These are phyloP conservation scores for Crepidodera aurea DNA, from an alignment of 2,888 invertebrate genomes.

Conservation along the genomic window DNA sequence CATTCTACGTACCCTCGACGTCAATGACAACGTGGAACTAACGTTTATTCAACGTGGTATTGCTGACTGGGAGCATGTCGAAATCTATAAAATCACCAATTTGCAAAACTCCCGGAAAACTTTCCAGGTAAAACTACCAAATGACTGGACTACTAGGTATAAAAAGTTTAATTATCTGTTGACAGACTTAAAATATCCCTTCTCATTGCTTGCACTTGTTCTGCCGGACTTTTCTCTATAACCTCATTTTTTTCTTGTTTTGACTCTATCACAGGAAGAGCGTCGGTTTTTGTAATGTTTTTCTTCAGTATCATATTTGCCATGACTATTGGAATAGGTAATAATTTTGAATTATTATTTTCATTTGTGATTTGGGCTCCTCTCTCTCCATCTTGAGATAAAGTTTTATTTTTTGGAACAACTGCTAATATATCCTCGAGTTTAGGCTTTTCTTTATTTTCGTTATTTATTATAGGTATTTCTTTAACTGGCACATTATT, in stretches of 20 bases:
- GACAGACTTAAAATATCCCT: conserved; percentile 36
- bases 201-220: conserved; percentile 33
- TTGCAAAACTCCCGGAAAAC: too few relatives aligned
- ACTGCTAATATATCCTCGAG: background rate
- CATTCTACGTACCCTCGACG: too few relatives aligned
- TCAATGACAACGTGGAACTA: too few relatives aligned
- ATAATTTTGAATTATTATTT: conserved; percentile 21
- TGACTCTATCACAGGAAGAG: background rate
- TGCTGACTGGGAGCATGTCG: too few relatives aligned
- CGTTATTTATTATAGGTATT: background rate
- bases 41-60: too few relatives aligned
- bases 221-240: conserved; percentile 3
- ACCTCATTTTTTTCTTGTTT: conserved; percentile 18
- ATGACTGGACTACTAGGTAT: too few relatives aligned
- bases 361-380: conserved; percentile 18
- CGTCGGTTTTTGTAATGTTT: conserved; percentile 4
- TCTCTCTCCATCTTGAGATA: conserved; percentile 14
- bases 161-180: conserved; percentile 14
- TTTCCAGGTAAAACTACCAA: too few relatives aligned
- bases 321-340: conserved; percentile 32
- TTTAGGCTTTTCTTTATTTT: background rate
- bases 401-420: too few relatives aligned
- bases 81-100: too few relatives aligned
- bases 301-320: conserved; percentile 6
- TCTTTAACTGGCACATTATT: background rate